Percentiles rank a stretch among this genome's conserved stretches.
phyloP scores from a whole-genome alignment of 2,797 vertebrate genomes.

The Phaenicophaeus curvirostris region DNA sequence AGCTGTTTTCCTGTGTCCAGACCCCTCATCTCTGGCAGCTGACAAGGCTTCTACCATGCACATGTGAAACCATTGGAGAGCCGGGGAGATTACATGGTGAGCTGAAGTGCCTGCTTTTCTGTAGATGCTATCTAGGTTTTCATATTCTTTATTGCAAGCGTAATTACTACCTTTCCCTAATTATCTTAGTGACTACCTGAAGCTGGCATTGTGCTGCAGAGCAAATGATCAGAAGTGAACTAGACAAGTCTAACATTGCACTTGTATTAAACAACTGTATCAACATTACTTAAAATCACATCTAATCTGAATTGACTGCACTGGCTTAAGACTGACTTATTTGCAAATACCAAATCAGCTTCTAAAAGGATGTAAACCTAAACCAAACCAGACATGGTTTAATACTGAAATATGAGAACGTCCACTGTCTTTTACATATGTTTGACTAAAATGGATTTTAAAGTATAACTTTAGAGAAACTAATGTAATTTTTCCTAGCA shows the following conservation, averaged over 20 bases:
- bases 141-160: background rate
- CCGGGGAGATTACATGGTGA: background rate
- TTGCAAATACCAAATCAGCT: background rate
- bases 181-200: background rate
- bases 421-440: background rate
- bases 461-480: background rate
- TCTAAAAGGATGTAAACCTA: background rate
- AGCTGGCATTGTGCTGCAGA: background rate
- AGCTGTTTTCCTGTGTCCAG: background rate
- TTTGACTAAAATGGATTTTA: slow-evolving; percentile 6
- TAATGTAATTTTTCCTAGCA: background rate
- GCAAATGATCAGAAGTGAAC: background rate
- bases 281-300: background rate
- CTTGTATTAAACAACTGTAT: background rate
- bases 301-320: background rate
- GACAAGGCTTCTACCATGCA: background rate
- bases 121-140: background rate
- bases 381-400: background rate
- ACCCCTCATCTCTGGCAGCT: background rate
- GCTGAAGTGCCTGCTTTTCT: background rate
- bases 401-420: background rate
- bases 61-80: background rate
- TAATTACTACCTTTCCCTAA: background rate
- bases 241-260: background rate
- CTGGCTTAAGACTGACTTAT: background rate